phyloP scores from a whole-genome alignment of 2,113 vertebrate species.

The Notothenia coriiceps region DNA sequence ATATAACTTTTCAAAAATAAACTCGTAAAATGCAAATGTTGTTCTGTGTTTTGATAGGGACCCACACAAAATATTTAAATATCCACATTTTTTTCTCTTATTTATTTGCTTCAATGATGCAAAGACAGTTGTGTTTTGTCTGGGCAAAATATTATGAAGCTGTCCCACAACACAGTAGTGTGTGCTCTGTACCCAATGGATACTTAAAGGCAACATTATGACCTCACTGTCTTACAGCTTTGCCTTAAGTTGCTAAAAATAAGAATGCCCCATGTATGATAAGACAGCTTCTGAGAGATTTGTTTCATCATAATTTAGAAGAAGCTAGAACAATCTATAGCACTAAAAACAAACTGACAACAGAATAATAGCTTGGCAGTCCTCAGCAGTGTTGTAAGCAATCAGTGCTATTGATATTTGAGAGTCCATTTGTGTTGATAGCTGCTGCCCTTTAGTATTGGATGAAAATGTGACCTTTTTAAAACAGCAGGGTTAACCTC shows the following conservation, averaged over 20 bases:
- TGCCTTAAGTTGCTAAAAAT: neutral
- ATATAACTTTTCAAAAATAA: neutral
- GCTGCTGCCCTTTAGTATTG: neutral
- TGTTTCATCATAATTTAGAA: no score
- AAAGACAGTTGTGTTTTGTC: neutral
- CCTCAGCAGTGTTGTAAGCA: neutral
- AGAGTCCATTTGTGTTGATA: neutral
- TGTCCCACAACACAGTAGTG: neutral
- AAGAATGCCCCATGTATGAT: neutral
- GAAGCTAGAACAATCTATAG: no score
- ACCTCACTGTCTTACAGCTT: neutral
- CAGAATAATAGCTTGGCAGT: neutral
- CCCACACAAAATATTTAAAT: neutral
- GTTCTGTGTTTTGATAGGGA: no score
- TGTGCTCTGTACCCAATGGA: neutral
- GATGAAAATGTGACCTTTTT: slow-evolving; percentile 8
- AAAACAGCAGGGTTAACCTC: slow-evolving; percentile 7
- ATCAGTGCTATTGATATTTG: neutral
- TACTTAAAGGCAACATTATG: no score
- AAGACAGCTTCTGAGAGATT: neutral
- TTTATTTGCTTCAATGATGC: no score
- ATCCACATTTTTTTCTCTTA: neutral
- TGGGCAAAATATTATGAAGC: neutral
- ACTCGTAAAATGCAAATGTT: no score
- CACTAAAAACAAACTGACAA: neutral